These are phyloP conservation scores for Stramonita haemastoma DNA, from an alignment of 2,888 invertebrate species.

Conservation along the genomic window DNA sequence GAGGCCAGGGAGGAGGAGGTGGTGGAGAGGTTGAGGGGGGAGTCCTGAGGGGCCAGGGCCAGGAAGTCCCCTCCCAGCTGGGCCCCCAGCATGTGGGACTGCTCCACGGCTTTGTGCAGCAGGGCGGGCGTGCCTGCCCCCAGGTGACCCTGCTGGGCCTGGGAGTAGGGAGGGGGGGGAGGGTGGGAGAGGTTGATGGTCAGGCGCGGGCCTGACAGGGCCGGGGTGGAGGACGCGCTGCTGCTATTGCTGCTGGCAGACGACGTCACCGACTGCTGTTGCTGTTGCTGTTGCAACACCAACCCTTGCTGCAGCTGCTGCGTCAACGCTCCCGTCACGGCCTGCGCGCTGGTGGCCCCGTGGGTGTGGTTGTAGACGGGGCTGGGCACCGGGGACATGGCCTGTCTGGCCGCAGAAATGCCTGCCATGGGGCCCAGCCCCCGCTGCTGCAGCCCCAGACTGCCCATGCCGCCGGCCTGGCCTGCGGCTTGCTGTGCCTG, in stretches of 20 bases:
- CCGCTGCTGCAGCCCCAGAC: constrained; percentile 26
- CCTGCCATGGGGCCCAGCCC: constrained; percentile 13
- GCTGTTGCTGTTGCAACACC: not conserved
- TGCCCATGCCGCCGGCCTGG: constrained; percentile 42
- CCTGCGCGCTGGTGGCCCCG: not conserved
- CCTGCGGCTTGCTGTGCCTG: constrained; percentile 21
- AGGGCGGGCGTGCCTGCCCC: constrained; percentile 39
- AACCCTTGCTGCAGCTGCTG: constrained; percentile 37
- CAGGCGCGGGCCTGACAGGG: constrained; percentile 42
- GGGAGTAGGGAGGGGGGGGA: constrained; percentile 51
- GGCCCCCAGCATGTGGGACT: constrained; percentile 35
- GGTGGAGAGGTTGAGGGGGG: constrained; percentile 40
- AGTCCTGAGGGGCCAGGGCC: constrained; percentile 29
- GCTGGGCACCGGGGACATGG: constrained; percentile 30
- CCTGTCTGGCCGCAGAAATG: constrained; percentile 7
- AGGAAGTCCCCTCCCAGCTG: constrained; percentile 15
- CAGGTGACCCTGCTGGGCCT: constrained; percentile 30
- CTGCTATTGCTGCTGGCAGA: constrained; percentile 44
- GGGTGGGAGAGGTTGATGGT: constrained; percentile 48
- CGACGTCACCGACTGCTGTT: not conserved
- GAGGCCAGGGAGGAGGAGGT: constrained; percentile 39
- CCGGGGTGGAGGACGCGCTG: constrained; percentile 47
- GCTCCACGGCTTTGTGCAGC: constrained; percentile 50
- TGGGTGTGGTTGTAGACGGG: not conserved
- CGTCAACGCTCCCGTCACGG: not conserved